These are phyloP conservation scores for Gandaritis pyraliata DNA, from an alignment of 2,888 invertebrate species.

Conservation along the genomic window DNA sequence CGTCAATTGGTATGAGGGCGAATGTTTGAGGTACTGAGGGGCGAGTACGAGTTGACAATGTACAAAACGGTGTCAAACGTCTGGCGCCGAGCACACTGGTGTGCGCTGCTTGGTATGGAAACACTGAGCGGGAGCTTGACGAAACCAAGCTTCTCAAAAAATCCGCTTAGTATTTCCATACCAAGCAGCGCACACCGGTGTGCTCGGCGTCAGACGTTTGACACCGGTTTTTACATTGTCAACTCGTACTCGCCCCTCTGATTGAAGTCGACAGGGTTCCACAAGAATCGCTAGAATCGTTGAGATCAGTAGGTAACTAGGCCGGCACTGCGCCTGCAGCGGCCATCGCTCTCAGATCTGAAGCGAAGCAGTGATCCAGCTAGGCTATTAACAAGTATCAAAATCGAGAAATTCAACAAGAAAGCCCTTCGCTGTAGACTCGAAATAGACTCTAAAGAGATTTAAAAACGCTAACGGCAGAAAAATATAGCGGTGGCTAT, in stretches of 20 bases:
- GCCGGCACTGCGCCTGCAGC: conserved; percentile 66
- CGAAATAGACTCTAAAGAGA: conserved; percentile 56
- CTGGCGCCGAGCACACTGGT: no score
- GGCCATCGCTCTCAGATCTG: conserved; percentile 71
- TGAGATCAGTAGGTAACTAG: conserved; percentile 64
- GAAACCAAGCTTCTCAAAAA: no score
- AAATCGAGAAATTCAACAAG: conserved; percentile 54
- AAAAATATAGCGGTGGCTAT: conserved; percentile 55
- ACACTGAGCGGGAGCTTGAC: no score
- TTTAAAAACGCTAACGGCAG: conserved; percentile 60
- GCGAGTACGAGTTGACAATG: no score
- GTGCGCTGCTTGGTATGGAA: no score
- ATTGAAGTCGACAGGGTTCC: conserved; percentile 46
- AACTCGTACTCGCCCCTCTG: no score
- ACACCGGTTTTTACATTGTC: no score
- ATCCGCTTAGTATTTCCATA: no score
- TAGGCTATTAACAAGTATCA: conserved; percentile 51
- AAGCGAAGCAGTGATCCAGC: conserved; percentile 54
- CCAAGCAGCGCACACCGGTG: no score
- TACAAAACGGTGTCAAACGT: no score
- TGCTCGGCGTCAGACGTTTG: no score
- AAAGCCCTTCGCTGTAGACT: conserved; percentile 64
- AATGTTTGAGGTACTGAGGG: no score
- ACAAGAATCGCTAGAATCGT: conserved; percentile 62
- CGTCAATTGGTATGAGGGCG: conserved; percentile 14